phyloP scores from a whole-genome alignment of 37 sponge, comb jelly and placozoan species.

The Mnemiopsis leidyi region DNA sequence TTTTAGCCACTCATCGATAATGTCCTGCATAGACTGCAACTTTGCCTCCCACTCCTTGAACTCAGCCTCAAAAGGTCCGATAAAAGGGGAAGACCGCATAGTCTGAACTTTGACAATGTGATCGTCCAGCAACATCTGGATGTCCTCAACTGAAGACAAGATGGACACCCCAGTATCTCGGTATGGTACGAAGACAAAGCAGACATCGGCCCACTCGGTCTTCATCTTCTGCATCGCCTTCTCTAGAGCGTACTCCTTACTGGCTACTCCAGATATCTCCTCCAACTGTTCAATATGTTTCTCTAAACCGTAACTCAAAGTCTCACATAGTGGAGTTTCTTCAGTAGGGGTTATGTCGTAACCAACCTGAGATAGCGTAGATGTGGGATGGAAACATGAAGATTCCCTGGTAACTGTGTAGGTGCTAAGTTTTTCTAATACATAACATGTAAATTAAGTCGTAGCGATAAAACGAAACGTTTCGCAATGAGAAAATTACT shows the following conservation, averaged over 20 bases:
- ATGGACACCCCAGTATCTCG: conserved; percentile 94
- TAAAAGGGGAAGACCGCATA: conserved; percentile 97
- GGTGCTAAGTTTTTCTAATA: too few species aligned
- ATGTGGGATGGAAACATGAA: too few species aligned
- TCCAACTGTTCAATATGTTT: conserved; percentile 87
- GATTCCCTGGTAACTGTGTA: too few species aligned
- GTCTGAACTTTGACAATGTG: conserved; percentile 97
- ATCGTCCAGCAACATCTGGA: conserved; percentile 92
- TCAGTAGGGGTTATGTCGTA: conserved; percentile 87
- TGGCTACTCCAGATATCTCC: conserved; percentile 89
- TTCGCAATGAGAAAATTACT: neutral
- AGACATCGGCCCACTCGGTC: conserved; percentile 84
- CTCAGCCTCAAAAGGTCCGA: conserved; percentile 93
- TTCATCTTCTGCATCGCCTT: conserved; percentile 96
- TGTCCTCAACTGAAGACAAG: conserved; percentile 90
- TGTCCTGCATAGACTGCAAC: conserved; percentile 86
- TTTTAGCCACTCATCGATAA: conserved; percentile 95
- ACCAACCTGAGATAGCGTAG: too few species aligned
- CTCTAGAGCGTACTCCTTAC: conserved; percentile 94
- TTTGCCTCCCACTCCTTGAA: conserved; percentile 94
- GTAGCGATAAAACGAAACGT: too few species aligned
- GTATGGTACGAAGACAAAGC: conserved; percentile 84
- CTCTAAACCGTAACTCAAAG: conserved; percentile 81
- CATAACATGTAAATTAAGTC: too few species aligned
- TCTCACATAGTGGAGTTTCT: conserved; percentile 81